Conservation (phyloP, 2,888 invertebrate species). For the Aleiodes alternator region DNA sequence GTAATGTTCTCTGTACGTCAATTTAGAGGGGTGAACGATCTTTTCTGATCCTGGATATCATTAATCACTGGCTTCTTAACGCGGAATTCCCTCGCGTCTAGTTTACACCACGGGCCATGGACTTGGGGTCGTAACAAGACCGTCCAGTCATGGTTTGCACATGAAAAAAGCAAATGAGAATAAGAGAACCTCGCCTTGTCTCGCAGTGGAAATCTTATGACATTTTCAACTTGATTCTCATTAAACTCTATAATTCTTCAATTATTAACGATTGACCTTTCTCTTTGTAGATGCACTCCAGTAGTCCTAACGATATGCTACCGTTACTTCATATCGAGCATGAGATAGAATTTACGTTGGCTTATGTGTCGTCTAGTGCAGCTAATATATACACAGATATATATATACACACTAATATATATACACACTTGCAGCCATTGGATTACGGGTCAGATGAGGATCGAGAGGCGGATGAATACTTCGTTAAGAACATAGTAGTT, state of each 20-base stretch:
- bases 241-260: constrained; percentile 40
- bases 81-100: constrained; percentile 73
- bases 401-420: too few species aligned
- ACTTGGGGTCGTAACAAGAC: constrained; percentile 69
- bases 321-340: constrained; percentile 62
- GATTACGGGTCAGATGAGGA: constrained; percentile 56
- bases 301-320: constrained; percentile 40
- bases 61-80: constrained; percentile 74
- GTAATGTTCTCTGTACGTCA: constrained; percentile 10
- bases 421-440: constrained; percentile 13
- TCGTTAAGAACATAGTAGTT: constrained; percentile 57
- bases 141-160: constrained; percentile 66
- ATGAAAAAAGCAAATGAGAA: constrained; percentile 63
- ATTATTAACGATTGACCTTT: constrained; percentile 32
- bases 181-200: constrained; percentile 56
- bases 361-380: constrained; percentile 24
- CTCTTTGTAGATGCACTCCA: background rate
- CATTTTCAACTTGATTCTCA: constrained; percentile 19
- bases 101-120: constrained; percentile 71
- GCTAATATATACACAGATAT: constrained; percentile 15
- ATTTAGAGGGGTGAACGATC: constrained; percentile 43
- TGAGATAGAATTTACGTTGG: constrained; percentile 30
- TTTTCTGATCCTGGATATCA: constrained; percentile 61
- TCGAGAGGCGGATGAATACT: constrained; percentile 60
- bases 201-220: constrained; percentile 14